phyloP scores from a whole-genome alignment of 2,113 vertebrate genomes.

The Phrynosoma platyrhinos region DNA sequence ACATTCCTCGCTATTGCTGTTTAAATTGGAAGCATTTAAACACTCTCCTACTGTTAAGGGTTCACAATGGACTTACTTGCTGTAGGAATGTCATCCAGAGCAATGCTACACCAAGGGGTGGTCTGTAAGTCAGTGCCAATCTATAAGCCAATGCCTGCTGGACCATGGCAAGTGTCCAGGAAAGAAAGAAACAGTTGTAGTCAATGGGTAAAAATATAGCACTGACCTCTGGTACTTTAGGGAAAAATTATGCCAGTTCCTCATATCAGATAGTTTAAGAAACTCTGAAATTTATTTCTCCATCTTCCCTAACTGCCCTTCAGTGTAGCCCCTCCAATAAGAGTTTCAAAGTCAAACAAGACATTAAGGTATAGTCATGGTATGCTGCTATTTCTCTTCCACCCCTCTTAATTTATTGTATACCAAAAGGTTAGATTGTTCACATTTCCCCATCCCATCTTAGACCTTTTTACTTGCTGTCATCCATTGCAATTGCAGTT shows the following conservation, averaged over 20 bases:
- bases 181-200: no score
- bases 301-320: neutral
- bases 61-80: neutral
- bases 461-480: neutral
- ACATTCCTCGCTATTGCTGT: neutral
- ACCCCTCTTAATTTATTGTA: neutral
- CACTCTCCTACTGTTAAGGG: neutral
- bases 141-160: no score
- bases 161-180: no score
- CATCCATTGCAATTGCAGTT: neutral
- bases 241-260: no score
- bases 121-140: no score
- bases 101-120: no score
- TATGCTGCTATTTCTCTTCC: neutral
- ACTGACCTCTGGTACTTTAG: no score
- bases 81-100: neutral
- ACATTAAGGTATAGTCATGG: neutral
- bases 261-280: no score
- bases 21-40: neutral
- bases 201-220: no score
- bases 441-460: no score
- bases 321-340: neutral
- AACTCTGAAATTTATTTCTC: neutral
- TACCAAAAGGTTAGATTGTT: neutral
- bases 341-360: neutral